Evolutionary conservation across 2,113 vertebrate species (phyloP).

Genomic region (Antechinus flavipes): DNA sequence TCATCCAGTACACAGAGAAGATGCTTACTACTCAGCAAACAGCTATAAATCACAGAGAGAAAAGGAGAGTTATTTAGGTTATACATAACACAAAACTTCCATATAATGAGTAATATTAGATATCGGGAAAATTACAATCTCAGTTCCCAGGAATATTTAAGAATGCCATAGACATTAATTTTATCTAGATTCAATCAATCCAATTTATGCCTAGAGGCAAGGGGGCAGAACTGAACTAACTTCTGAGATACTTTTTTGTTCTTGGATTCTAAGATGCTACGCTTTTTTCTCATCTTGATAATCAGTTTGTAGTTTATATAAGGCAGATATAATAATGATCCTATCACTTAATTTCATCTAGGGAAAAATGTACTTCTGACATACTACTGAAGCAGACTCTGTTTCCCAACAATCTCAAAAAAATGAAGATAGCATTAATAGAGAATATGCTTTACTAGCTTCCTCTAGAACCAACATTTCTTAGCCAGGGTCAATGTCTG

Average conservation of each 20-base stretch:
- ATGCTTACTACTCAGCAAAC: conserved; percentile 48
- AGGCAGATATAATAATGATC: conserved; percentile 3
- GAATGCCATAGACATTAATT: conserved; percentile 7
- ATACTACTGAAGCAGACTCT: conserved; percentile 21
- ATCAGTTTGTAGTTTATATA: conserved; percentile 37
- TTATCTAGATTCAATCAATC: conserved; percentile 12
- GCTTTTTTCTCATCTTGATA: conserved; percentile 40
- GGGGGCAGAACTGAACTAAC: conserved; percentile 25
- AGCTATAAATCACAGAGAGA: conserved; percentile 26
- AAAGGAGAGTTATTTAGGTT: conserved; percentile 27
- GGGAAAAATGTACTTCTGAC: conserved; percentile 56
- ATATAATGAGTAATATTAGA: conserved; percentile 19
- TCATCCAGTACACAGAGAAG: not conserved
- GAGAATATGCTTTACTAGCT: conserved; percentile 29
- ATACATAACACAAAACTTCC: conserved; percentile 43
- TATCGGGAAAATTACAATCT: conserved; percentile 42
- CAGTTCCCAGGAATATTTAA: conserved; percentile 40
- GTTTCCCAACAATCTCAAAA: conserved; percentile 51
- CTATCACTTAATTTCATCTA: conserved; percentile 31
- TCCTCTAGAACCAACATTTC: conserved; percentile 57
- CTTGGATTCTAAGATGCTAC: conserved; percentile 30
- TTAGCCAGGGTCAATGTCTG: conserved; percentile 50
- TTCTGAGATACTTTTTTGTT: conserved; percentile 13
- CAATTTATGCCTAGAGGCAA: conserved; percentile 26
- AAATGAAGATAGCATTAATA: not conserved